Base-by-base conservation (phyloP, 2,888 invertebrate species). In the Uropetala carovei region DNA sequence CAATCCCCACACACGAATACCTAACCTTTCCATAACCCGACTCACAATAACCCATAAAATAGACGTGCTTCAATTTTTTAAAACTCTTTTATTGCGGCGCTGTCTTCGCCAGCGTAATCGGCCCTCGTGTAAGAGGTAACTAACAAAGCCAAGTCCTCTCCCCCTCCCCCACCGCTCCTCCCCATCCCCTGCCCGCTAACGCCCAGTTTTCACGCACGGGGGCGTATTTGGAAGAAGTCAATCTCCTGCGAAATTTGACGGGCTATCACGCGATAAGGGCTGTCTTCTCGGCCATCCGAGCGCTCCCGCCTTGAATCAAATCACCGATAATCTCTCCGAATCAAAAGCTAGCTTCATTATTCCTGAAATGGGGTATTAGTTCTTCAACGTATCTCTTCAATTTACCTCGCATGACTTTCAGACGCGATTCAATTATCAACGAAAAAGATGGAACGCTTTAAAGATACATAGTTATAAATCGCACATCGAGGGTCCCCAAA, bases 131-230 rank as follows among this genome's bases (percentile, higher is more conserved):
- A n/a, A 57, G n/a, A n/a, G 16, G 57, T 11, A n/a, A 43, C 83
- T 57, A 83, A n/a, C n/a, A n/a, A n/a, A 43, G 43, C 43, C 43
- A 83, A 43, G 57, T n/a, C 57, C 56, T 83, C 56, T 83, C 56
- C 18, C 56, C 57, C 30, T 5, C 43, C 7, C 16, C n/a, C 59
- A 11, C 89, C 89, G 30, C 27, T 64, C 60, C 89, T 30, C 57
- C 14, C 22, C 7, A 56, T 57, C 5, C 11, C 58, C 58, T 22
- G 14, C 58, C 16, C 18, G 18, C 86, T 89, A 89, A 89, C 89
- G 64, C 89, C 64, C 64, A 9, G 30, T 64, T 60, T 89, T 68
- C 89, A 89, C 89, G 89, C 89, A 89, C 64, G 68, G 30, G 89
- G 89, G 89, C 89, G 89, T 43, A 27, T 68, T 64, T 5, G 89